Percentiles rank a stretch among this genome's conserved stretches.
Evolutionary conservation across 2,888 invertebrate genomes (phyloP).

Genomic region (Rhaphigaster nebulosa): DNA sequence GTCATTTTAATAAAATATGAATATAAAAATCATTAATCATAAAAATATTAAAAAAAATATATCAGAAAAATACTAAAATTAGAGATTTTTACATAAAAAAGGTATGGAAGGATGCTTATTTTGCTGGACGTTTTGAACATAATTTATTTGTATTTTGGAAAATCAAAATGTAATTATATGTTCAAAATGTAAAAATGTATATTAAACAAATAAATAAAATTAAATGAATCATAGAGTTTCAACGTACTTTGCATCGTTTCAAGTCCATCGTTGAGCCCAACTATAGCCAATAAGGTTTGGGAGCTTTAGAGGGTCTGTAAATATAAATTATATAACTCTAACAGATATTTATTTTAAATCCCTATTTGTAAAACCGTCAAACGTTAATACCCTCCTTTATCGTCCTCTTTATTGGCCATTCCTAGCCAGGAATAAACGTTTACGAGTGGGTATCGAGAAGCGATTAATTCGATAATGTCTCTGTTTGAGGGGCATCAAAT

Average conservation of each 20-base stretch:
- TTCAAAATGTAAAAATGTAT: no score
- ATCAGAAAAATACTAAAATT: no score
- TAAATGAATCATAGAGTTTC: no score
- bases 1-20: no score
- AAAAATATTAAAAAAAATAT: no score
- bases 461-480: constrained; percentile 58
- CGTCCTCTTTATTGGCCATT: constrained; percentile 36
- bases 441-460: constrained; percentile 51
- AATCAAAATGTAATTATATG: no score
- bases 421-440: constrained; percentile 50
- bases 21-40: no score
- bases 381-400: constrained; percentile 43
- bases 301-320: constrained; percentile 1
- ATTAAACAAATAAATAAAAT: no score
- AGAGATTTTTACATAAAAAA: no score
- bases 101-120: no score
- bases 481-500: constrained; percentile 55
- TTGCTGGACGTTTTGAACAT: no score
- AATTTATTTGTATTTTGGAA: no score
- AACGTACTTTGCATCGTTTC: background rate
- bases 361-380: constrained; percentile 49
- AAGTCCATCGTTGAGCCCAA: background rate
- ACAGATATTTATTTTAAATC: constrained; percentile 50
- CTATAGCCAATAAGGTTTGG: constrained; percentile 9
- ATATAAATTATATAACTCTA: constrained; percentile 46